Evolutionary conservation across 2,113 vertebrate genomes (phyloP).

Genomic region (Aegotheles bennettii): DNA sequence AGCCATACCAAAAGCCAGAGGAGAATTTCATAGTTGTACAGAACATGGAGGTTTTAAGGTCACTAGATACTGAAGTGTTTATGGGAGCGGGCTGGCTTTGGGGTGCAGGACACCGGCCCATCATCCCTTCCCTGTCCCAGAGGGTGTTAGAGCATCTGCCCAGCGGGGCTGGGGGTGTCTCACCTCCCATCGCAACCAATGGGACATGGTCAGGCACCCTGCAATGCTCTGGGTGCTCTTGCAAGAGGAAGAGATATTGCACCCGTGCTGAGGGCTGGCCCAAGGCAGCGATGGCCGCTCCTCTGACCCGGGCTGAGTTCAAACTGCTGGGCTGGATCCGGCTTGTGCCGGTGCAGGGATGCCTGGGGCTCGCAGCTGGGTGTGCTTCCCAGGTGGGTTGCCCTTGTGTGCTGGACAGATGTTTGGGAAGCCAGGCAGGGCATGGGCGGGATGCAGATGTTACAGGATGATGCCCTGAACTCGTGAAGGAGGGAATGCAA

Average conservation of each 20-base stretch:
- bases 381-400: conserved; percentile 1
- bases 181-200: background rate
- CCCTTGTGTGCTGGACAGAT: conserved; percentile 13
- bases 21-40: background rate
- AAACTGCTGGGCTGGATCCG: background rate
- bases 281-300: rapidly evolving
- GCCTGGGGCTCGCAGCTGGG: background rate
- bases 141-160: background rate
- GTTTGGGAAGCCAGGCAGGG: conserved; percentile 31
- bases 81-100: background rate
- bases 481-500: conserved; percentile 37
- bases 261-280: background rate
- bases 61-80: background rate
- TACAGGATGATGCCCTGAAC: conserved; percentile 23
- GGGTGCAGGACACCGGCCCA: background rate
- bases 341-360: background rate
- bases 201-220: background rate
- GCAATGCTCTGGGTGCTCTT: background rate
- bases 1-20: rapidly evolving
- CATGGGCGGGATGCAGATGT: conserved; percentile 47
- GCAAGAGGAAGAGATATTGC: background rate
- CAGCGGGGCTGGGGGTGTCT: background rate
- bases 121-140: background rate
- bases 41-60: background rate
- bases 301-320: background rate